Evolutionary conservation across 2,797 vertebrate genomes (phyloP), one percentile per base, ranked within the genome.

Genomic region (Micropoecilia bifurca): DNA sequence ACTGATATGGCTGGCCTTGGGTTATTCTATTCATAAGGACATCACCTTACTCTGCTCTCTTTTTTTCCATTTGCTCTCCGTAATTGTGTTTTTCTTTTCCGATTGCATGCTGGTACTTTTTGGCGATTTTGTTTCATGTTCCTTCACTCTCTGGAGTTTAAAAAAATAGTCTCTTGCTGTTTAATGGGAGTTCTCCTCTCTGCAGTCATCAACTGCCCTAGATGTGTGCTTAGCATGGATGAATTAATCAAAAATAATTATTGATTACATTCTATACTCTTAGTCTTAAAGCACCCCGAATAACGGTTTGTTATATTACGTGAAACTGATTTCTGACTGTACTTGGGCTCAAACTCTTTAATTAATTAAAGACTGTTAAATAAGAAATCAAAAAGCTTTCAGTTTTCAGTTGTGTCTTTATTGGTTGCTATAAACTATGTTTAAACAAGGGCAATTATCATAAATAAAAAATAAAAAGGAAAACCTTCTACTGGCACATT

Each of bases 381-480:
- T 83, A 71, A 87, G 63, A 90, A 84, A 87, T 20, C 12, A 80
- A 72, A 63, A 87, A 57, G 22, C 68, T 25, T 25, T 41, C n/a
- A 46, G 30, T 53, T 76, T 88, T 83, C 87, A 85, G 71, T 90
- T 88, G 88, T 83, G 84, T 92, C 84, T 93, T 94, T 93, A 94
- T 93, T 93, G 82, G 86, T 83, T 82, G 91, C 84, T 80, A 90
- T 77, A 73, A 89, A 90, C 85, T 86, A 90, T 82, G 77, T 90
- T 90, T 80, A 89, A 92, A 93, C 84, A 91, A 91, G 92, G 89
- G 93, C 90, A 90, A 91, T 77, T 90, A 83, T 80, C 89, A 88
- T 86, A 85, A 84, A 16, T 77, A 84, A 90, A 83, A 74, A 87
- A 85, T 16, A 1, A 71, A 87, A 77, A 2, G 43, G 0, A 78